phyloP scores from a whole-genome alignment of 2,113 vertebrate genomes.

The Rafetus swinhoei region DNA sequence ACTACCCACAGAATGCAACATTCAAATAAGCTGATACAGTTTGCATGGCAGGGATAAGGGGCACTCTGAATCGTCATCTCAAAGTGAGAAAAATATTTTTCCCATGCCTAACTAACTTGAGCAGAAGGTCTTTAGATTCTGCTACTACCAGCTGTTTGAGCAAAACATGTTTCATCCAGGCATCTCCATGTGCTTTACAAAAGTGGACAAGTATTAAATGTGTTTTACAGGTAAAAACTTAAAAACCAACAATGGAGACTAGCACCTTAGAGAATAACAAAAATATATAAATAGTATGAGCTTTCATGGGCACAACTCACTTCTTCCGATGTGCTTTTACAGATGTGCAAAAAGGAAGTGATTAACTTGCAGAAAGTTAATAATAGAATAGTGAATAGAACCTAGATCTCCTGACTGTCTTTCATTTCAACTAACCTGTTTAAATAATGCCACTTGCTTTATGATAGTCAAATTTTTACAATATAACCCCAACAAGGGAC shows the following conservation, averaged over 20 bases:
- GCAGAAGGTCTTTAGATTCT: not conserved
- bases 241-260: too few species aligned
- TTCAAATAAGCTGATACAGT: not conserved
- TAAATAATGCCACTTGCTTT: not conserved
- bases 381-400: not conserved
- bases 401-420: constrained; percentile 45
- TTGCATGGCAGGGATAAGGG: not conserved
- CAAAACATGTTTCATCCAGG: not conserved
- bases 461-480: constrained; percentile 24
- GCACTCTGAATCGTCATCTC: not conserved
- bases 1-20: too few species aligned
- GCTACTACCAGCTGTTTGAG: not conserved
- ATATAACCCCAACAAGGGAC: constrained; percentile 19
- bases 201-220: constrained; percentile 9
- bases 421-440: constrained; percentile 42
- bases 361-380: constrained; percentile 19
- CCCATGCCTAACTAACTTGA: not conserved
- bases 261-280: too few species aligned
- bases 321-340: not conserved
- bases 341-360: not conserved
- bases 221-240: not conserved
- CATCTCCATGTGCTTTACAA: not conserved
- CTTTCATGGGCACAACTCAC: too few species aligned
- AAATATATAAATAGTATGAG: too few species aligned
- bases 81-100: not conserved